Evolutionary conservation across 92 coral and sea anemone species (phyloP).

Genomic region (Siderastrea radians): DNA sequence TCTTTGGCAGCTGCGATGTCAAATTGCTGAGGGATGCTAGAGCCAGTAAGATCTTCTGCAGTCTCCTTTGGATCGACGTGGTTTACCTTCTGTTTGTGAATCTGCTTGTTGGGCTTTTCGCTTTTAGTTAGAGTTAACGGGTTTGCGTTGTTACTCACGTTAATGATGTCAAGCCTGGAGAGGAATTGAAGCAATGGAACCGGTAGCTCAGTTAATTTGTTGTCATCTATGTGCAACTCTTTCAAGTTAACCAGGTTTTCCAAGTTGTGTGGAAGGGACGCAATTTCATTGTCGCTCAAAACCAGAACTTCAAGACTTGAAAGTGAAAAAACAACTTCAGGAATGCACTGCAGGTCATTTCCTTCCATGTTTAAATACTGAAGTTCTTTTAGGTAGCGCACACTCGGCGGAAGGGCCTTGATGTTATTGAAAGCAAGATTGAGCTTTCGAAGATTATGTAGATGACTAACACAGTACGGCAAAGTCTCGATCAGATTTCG

Average conservation of each 20-base stretch:
- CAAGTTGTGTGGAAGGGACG: slow-evolving; percentile 51
- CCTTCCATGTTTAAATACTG: slow-evolving; percentile 78
- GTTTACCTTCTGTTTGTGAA: slow-evolving; percentile 20
- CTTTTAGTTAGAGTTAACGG: slow-evolving; percentile 25
- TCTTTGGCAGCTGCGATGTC: slow-evolving; percentile 48
- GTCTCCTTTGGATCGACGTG: slow-evolving; percentile 16
- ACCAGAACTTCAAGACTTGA: slow-evolving; percentile 75
- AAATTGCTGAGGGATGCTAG: neutral
- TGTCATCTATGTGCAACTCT: slow-evolving; percentile 81
- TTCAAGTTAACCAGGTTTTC: slow-evolving; percentile 49
- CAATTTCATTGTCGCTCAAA: slow-evolving; percentile 83
- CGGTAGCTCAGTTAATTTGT: slow-evolving; percentile 69
- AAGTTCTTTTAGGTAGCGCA: slow-evolving; percentile 58
- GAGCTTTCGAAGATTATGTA: slow-evolving; percentile 64
- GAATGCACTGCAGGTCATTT: slow-evolving; percentile 66
- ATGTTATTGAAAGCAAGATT: slow-evolving; percentile 75
- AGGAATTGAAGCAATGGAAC: slow-evolving; percentile 56
- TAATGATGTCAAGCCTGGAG: slow-evolving; percentile 57
- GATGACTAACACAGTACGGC: slow-evolving; percentile 83
- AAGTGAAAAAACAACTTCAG: slow-evolving; percentile 67
- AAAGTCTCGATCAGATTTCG: slow-evolving; percentile 70
- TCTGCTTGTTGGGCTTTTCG: slow-evolving; percentile 32
- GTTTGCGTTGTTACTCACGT: slow-evolving; percentile 72
- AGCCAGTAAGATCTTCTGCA: neutral
- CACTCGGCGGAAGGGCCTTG: slow-evolving; percentile 71